phyloP scores from a whole-genome alignment of 2,797 vertebrate genomes.

The Lerista edwardsae region DNA sequence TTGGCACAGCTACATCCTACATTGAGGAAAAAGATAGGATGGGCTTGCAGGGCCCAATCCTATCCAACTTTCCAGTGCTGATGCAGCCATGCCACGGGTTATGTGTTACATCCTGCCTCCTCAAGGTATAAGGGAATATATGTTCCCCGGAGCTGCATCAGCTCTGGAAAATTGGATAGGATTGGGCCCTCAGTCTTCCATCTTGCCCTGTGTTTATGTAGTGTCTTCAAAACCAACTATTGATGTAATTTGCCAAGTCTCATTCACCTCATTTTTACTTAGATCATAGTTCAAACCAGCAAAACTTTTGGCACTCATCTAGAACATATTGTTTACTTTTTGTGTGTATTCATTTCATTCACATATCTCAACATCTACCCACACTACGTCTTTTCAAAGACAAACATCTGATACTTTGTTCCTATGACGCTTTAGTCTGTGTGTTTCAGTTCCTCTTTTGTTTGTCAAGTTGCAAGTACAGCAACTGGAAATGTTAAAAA shows the following conservation, averaged over 20 bases:
- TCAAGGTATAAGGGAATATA: no score
- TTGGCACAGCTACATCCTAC: no score
- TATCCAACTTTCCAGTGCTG: no score
- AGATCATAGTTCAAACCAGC: not conserved
- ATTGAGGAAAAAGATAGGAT: no score
- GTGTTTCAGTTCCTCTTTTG: not conserved
- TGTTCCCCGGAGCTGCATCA: no score
- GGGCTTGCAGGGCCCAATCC: no score
- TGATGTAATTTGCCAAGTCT: not conserved
- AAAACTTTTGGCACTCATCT: not conserved
- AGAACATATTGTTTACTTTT: not conserved
- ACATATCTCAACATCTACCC: not conserved
- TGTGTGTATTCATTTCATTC: not conserved
- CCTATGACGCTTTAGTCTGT: not conserved
- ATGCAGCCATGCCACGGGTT: no score
- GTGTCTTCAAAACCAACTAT: not conserved
- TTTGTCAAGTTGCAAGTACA: not conserved
- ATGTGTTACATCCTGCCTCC: no score
- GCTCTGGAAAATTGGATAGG: no score
- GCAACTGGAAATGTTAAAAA: not conserved
- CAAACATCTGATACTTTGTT: not conserved
- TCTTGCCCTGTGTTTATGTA: no score
- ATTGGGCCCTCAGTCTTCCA: no score
- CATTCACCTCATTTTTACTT: not conserved
- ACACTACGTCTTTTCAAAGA: constrained; percentile 1